phyloP scores from a whole-genome alignment of 2,888 invertebrate species.

The Tenthredo distinguenda region DNA sequence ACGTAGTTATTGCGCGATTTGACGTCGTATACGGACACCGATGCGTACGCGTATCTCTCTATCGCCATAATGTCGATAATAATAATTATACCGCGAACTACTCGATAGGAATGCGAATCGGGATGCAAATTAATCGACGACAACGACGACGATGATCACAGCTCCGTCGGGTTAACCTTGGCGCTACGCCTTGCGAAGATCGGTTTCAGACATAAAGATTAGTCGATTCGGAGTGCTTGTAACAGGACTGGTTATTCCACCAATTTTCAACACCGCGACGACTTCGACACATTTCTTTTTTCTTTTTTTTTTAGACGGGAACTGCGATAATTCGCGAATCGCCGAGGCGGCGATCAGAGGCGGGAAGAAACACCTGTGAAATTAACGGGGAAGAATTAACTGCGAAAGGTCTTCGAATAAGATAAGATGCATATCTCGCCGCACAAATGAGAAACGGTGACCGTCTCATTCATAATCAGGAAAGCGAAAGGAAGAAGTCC shows the following conservation, averaged over 20 bases:
- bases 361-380: background rate
- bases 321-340: background rate
- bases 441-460: background rate
- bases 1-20: background rate
- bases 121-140: slow-evolving; percentile 41
- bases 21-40: background rate
- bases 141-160: background rate
- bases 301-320: background rate
- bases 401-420: background rate
- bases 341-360: background rate
- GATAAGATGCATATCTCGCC: background rate
- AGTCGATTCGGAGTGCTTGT: background rate
- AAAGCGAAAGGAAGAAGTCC: background rate
- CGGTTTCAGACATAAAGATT: slow-evolving; percentile 22
- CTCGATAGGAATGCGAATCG: slow-evolving; percentile 37
- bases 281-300: background rate
- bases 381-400: background rate
- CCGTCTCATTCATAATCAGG: background rate
- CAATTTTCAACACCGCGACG: background rate
- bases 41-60: background rate
- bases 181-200: slow-evolving; percentile 3
- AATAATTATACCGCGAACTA: slow-evolving; percentile 26
- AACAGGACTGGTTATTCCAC: slow-evolving; percentile 32
- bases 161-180: slow-evolving; percentile 32
- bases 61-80: background rate